Evolutionary conservation across 2,113 vertebrate species (phyloP).

Genomic region (Haplochromis burtoni): DNA sequence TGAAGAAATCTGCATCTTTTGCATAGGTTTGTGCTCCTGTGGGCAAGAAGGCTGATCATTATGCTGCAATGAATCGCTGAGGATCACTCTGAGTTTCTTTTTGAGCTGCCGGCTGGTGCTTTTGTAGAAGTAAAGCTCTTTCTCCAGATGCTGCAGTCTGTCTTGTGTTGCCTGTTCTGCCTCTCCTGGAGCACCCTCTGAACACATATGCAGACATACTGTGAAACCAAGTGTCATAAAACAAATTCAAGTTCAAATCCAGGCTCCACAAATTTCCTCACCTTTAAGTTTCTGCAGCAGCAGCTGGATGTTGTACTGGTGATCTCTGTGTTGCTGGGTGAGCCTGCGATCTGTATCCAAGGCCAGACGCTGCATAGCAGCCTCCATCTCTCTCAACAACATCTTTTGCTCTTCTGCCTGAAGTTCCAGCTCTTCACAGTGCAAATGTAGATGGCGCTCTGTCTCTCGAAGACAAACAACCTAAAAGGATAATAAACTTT

Average conservation of each 20-base stretch:
- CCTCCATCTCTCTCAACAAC: slow-evolving; percentile 68
- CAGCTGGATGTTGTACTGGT: slow-evolving; percentile 80
- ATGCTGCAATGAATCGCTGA: slow-evolving; percentile 25
- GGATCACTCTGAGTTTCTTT: slow-evolving; percentile 76
- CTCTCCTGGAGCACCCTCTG: slow-evolving; percentile 70
- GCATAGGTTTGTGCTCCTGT: not conserved
- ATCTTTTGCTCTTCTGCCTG: slow-evolving; percentile 69
- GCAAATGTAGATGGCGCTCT: slow-evolving; percentile 69
- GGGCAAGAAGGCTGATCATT: slow-evolving; percentile 2
- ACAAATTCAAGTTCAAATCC: not conserved
- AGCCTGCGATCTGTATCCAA: slow-evolving; percentile 78
- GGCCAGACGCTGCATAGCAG: slow-evolving; percentile 71
- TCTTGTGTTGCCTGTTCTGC: slow-evolving; percentile 64
- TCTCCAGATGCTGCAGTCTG: slow-evolving; percentile 83
- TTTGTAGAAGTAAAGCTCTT: slow-evolving; percentile 89
- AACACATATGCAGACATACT: not conserved
- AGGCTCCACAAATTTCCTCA: slow-evolving; percentile 20
- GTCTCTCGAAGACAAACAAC: slow-evolving; percentile 78
- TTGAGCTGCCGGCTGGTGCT: slow-evolving; percentile 83
- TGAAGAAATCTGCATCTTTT: not conserved
- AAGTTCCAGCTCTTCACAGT: slow-evolving; percentile 77
- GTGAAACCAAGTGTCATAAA: not conserved
- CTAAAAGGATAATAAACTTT: slow-evolving; percentile 52
- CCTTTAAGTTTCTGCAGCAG: slow-evolving; percentile 78
- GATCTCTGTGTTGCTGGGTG: slow-evolving; percentile 77